These are phyloP conservation scores for Phalacrocorax aristotelis DNA, from an alignment of 2,113 vertebrate species.

Conservation along the genomic window DNA sequence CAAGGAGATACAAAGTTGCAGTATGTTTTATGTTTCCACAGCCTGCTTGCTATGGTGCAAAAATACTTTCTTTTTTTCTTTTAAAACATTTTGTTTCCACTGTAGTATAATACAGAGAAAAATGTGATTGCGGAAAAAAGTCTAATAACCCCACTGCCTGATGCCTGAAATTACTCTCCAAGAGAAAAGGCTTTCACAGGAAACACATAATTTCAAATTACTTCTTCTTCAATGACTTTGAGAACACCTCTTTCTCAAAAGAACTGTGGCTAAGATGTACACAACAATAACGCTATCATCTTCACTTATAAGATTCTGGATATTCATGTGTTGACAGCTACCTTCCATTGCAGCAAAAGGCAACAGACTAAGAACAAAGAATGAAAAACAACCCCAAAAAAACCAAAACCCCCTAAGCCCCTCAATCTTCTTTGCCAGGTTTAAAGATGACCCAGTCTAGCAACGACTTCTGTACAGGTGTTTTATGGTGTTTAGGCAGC, in stretches of 20 bases:
- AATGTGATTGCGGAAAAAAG: background rate
- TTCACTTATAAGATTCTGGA: background rate
- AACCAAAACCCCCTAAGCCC: rapidly evolving
- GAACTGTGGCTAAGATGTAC: background rate
- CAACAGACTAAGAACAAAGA: background rate
- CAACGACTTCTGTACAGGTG: background rate
- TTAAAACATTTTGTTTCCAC: background rate
- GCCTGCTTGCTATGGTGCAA: background rate
- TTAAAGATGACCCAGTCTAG: background rate
- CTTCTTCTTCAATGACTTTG: constrained; percentile 34
- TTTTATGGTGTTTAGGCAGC: background rate
- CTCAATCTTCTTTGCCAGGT: background rate
- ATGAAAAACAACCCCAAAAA: background rate
- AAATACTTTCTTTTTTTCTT: background rate
- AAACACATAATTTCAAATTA: constrained; percentile 10
- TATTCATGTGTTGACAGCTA: background rate
- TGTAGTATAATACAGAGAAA: background rate
- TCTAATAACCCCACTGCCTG: background rate
- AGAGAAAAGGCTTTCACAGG: background rate
- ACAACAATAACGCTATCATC: background rate
- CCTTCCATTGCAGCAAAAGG: background rate
- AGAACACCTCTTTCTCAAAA: constrained; percentile 23
- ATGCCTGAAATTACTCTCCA: constrained; percentile 16
- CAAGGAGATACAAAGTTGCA: background rate
- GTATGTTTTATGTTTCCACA: background rate